Evolutionary conservation across 1,140 invertebrate species (phyloP).

Genomic region (Bombus confusus): DNA sequence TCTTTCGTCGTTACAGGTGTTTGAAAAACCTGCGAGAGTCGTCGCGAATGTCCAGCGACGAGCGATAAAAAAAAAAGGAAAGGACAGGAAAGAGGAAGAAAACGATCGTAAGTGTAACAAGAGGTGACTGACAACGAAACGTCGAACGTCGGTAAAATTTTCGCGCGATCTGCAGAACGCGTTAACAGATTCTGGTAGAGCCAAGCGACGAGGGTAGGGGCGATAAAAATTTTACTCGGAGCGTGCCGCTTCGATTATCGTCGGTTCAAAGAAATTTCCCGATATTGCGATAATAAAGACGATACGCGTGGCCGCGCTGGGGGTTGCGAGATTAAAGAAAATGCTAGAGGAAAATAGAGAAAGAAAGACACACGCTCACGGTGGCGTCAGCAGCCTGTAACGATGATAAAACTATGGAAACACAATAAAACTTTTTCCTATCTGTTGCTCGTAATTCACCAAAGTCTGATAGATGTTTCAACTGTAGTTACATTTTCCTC

Average conservation of each 20-base stretch:
- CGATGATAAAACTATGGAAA: constrained; percentile 11
- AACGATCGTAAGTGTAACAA: neutral
- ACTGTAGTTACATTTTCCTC: neutral
- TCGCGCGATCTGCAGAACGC: constrained; percentile 36
- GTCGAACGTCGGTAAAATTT: constrained; percentile 4
- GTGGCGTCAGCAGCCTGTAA: constrained; percentile 1
- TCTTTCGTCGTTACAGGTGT: no score
- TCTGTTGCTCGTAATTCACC: neutral
- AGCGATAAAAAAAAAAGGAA: neutral
- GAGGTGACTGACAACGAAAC: constrained; percentile 7
- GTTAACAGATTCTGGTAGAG: constrained; percentile 29
- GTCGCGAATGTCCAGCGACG: neutral
- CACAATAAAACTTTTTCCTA: neutral
- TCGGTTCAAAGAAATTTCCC: constrained; percentile 23
- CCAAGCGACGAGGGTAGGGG: no score
- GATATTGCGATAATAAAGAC: constrained; percentile 48
- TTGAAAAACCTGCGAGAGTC: no score
- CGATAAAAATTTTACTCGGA: constrained; percentile 47
- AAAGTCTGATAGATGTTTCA: neutral
- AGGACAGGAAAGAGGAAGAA: no score
- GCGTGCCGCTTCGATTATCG: constrained; percentile 34
- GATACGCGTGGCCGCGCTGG: constrained; percentile 22
- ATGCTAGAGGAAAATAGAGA: neutral
- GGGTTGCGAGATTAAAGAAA: constrained; percentile 31
- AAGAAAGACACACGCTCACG: no score